Percentiles rank a stretch among this genome's conserved stretches.
Conservation (phyloP, 92 coral and sea anemone genomes). For the Porites divaricata region DNA sequence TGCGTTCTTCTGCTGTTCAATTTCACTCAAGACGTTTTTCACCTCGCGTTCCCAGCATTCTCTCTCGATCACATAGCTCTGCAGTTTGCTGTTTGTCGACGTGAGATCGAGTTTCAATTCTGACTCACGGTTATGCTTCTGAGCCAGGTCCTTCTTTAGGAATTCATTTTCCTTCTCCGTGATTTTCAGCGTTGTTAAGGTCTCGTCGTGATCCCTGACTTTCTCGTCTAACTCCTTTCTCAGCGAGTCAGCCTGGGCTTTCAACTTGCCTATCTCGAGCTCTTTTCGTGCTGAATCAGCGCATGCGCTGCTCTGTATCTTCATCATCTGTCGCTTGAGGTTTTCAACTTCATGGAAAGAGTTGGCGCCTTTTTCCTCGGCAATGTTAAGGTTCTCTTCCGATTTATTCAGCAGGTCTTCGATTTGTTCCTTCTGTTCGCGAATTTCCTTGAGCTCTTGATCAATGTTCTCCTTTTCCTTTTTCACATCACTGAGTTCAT, state of each 20-base stretch:
- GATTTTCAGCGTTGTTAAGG: conserved; percentile 53
- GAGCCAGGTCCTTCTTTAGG: conserved; percentile 86
- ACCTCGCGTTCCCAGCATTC: conserved; percentile 94
- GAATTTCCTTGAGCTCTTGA: conserved; percentile 43
- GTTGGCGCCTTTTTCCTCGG: conserved; percentile 63
- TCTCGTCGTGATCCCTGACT: conserved; percentile 64
- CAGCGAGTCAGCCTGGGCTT: conserved; percentile 68
- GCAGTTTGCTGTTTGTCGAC: conserved; percentile 85
- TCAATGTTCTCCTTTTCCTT: conserved; percentile 66
- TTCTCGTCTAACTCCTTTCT: conserved; percentile 70
- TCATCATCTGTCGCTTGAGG: conserved; percentile 74
- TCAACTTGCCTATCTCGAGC: conserved; percentile 71
- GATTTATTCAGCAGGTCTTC: conserved; percentile 51
- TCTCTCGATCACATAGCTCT: conserved; percentile 86
- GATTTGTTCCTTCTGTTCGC: conserved; percentile 66
- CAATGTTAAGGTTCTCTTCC: conserved; percentile 59
- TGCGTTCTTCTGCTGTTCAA: conserved; percentile 82
- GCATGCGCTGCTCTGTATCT: conserved; percentile 83
- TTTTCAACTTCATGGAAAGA: conserved; percentile 80
- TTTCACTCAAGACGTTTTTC: conserved; percentile 76
- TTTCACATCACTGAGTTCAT: conserved; percentile 44
- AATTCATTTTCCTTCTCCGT: conserved; percentile 86
- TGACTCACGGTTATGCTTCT: conserved; percentile 75
- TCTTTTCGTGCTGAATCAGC: conserved; percentile 76
- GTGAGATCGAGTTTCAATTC: conserved; percentile 88